Evolutionary conservation across 1,140 invertebrate genomes (phyloP).

Genomic region (Meteorus sp.): DNA sequence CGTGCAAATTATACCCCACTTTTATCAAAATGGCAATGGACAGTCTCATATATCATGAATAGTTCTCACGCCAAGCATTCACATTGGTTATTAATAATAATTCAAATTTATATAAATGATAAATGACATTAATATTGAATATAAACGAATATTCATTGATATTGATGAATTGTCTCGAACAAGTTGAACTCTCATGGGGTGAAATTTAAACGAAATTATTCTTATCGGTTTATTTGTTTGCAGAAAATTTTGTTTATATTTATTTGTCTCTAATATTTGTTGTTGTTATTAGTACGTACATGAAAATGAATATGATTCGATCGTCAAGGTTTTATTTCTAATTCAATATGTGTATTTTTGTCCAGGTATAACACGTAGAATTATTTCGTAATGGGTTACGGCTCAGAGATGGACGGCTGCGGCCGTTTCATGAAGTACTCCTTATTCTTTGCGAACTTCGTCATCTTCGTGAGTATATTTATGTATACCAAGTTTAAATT

Average conservation of each 20-base stretch:
- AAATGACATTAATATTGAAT: background rate
- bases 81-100: background rate
- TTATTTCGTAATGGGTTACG: conserved; percentile 65
- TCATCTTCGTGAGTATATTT: conserved; percentile 80
- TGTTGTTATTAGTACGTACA: no score
- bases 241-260: no score
- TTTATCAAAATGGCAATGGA: background rate
- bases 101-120: background rate
- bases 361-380: no score
- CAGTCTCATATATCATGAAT: background rate
- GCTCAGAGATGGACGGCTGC: conserved; percentile 76
- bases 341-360: no score
- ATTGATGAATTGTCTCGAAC: no score
- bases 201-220: no score
- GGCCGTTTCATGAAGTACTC: conserved; percentile 82
- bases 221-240: no score
- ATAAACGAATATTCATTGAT: no score
- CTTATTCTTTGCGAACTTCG: conserved; percentile 79
- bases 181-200: no score
- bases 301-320: no score
- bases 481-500: background rate
- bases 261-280: no score
- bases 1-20: background rate
- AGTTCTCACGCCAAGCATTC: background rate
- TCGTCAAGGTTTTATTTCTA: no score